Evolutionary conservation across 2,888 invertebrate genomes (phyloP), one percentile per base, ranked within the genome.

Genomic region (Timandra comae): DNA sequence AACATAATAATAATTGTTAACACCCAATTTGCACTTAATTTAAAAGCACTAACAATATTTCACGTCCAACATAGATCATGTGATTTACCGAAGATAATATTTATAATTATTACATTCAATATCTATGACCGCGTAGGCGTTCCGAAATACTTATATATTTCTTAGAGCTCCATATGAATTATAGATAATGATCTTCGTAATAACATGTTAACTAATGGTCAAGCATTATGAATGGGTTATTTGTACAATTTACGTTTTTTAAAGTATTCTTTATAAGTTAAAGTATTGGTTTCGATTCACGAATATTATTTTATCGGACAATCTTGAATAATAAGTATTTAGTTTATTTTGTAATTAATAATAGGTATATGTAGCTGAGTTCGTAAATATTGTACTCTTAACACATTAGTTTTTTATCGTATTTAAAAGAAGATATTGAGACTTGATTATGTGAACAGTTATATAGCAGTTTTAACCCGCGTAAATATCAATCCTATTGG

Each of bases 181-280:
- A 64, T 54, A 56, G 79, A 81, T 80, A 67, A 69, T 62, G 52
- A 78, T 80, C 78, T 55, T 43, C 42, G 46, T 73, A 73, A 74
- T 68, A 63, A 69, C 51, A 68, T 56, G 61, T 52, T 62, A 50
- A 53, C 44, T 55, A 62, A 69, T 66, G 43, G 56, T 46, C 55
- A 60, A 56, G 43, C 46, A 34, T 42, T 7, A 30, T 33, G 49
- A 49, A 53, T 58, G 54, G 54, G 54, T 50, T 56, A 52, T 52
- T 46, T 49, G 47, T 54, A 45, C 45, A 48, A 44, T 46, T 46
- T 53, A 35, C 46, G 42, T 43, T 29, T 51, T 42, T 22, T 26
- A 33, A 26, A 26, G 27, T 22, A 24, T 30, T 34, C 11, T 23
- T 16, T 16, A 16, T 6, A 16, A 5, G 3, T 16, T 16, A 16